Conservation (phyloP, 37 sponge, comb jelly and placozoan genomes). For the Tethya wilhelma region DNA sequence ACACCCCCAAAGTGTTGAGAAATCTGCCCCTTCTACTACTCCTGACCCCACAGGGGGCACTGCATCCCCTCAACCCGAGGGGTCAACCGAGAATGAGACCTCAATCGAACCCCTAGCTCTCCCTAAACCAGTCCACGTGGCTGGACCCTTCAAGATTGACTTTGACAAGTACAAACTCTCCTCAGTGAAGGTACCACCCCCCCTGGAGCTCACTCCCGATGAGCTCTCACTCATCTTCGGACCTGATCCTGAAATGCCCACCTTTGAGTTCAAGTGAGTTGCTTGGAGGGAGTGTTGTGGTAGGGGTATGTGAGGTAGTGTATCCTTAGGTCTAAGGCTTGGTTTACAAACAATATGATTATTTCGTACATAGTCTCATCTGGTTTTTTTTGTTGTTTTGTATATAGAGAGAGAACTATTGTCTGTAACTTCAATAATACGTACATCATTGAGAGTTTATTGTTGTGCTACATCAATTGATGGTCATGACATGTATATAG, state of each 20-base stretch:
- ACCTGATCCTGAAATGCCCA: neutral
- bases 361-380: too few relatives aligned
- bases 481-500: too few relatives aligned
- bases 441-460: too few relatives aligned
- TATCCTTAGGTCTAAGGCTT: neutral
- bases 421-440: too few relatives aligned
- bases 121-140: neutral
- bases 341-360: neutral
- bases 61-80: neutral
- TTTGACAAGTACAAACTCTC: conserved; percentile 24
- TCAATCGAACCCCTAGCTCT: conserved; percentile 5
- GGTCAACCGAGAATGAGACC: neutral
- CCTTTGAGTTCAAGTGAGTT: too few relatives aligned
- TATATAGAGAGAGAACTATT: too few relatives aligned
- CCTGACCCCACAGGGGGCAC: neutral
- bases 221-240: neutral
- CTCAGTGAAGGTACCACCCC: neutral
- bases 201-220: neutral
- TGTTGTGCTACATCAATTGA: too few relatives aligned
- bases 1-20: neutral
- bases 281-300: too few relatives aligned
- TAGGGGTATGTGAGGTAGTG: too few relatives aligned
- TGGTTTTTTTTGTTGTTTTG: too few relatives aligned
- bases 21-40: neutral
- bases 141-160: conserved; percentile 65